A percentile compares a stretch with the other conserved stretches of the same genome.
phyloP scores from a whole-genome alignment of 2,797 vertebrate species.

The Brachyrhaphis roseni region DNA sequence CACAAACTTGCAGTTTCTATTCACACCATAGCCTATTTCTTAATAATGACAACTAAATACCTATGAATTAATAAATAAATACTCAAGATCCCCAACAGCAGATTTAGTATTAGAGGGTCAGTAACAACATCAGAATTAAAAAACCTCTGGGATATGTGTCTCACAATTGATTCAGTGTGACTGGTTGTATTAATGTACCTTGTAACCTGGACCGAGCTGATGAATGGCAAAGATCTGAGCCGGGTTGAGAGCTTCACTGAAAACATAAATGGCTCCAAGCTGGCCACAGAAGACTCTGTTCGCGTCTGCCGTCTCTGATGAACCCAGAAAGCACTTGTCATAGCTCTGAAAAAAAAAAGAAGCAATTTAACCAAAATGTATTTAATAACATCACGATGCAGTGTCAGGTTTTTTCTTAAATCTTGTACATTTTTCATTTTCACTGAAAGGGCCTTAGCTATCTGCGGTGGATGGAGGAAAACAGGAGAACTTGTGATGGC shows the following conservation, averaged over 20 bases:
- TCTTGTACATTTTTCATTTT: conserved; percentile 5
- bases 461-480: conserved; percentile 4
- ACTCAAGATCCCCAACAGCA: neutral
- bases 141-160: conserved; percentile 13
- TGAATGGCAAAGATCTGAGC: conserved; percentile 99
- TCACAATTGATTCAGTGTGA: conserved; percentile 18
- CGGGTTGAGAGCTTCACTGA: conserved; percentile 97
- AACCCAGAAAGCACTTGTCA: conserved; percentile 99
- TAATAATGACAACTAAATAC: neutral
- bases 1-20: neutral
- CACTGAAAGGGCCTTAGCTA: neutral
- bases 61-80: neutral
- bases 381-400: neutral
- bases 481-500: neutral
- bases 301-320: conserved; percentile 97
- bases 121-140: conserved; percentile 9
- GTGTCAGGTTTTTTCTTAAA: neutral
- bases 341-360: conserved; percentile 86
- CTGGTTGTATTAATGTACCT: conserved; percentile 80
- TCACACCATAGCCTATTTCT: neutral
- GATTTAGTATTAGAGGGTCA: neutral
- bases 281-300: conserved; percentile 98
- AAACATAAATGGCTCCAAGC: conserved; percentile 96
- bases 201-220: conserved; percentile 97
- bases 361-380: neutral